phyloP scores from a whole-genome alignment of 2,888 invertebrate species.

The Ectemnius lituratus region DNA sequence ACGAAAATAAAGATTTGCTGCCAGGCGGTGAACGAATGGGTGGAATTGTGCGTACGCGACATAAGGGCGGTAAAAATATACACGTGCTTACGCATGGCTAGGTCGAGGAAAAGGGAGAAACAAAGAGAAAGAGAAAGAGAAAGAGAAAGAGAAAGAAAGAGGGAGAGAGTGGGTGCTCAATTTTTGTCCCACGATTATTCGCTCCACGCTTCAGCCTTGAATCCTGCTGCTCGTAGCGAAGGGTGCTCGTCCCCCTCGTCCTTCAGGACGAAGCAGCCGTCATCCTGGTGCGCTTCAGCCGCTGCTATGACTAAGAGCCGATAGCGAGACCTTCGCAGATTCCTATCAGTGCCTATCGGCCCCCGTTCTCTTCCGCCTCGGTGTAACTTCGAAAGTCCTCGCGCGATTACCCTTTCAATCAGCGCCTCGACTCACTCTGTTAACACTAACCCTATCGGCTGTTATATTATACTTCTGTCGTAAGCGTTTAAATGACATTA shows the following conservation, averaged over 20 bases:
- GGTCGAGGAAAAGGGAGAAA: too few relatives aligned
- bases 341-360: not conserved
- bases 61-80: constrained; percentile 59
- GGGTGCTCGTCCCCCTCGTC: constrained; percentile 50
- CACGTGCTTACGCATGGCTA: constrained; percentile 36
- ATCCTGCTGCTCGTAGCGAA: constrained; percentile 32
- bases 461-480: too few relatives aligned
- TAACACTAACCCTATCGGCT: not conserved
- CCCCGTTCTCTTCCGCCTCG: not conserved
- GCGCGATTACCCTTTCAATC: not conserved
- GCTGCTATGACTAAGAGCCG: constrained; percentile 33
- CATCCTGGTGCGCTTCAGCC: constrained; percentile 42
- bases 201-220: constrained; percentile 48
- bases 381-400: not conserved
- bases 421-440: too few relatives aligned
- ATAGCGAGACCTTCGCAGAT: constrained; percentile 4
- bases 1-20: constrained; percentile 49
- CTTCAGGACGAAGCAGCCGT: not conserved
- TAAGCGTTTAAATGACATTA: too few relatives aligned
- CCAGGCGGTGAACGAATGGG: not conserved
- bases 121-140: too few relatives aligned
- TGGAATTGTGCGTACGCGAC: constrained; percentile 45
- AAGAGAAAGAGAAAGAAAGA: not conserved
- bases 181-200: constrained; percentile 61
- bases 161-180: constrained; percentile 39